A percentile compares a stretch with the other conserved stretches of the same genome.
Evolutionary conservation across 2,113 vertebrate genomes (phyloP).

Genomic region (Macrotus californicus): DNA sequence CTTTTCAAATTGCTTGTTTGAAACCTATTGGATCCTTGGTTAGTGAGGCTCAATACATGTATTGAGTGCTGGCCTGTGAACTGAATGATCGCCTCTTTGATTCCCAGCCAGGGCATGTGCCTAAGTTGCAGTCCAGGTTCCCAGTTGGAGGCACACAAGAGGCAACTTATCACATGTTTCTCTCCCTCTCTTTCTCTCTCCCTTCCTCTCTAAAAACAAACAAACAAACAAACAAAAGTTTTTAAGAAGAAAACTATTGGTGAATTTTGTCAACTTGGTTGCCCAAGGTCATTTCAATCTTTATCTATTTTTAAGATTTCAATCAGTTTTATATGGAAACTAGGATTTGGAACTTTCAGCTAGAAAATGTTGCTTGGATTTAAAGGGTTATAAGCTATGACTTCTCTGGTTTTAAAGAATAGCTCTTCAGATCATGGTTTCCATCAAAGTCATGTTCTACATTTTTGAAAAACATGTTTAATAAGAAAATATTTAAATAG

Average conservation of each 20-base stretch:
- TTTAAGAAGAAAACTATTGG: neutral
- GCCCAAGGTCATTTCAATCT: neutral
- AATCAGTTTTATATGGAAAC: neutral
- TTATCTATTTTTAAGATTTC: neutral
- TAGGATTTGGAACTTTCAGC: neutral
- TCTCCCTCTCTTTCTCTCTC: too few relatives aligned
- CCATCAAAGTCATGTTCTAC: slow-evolving; percentile 38
- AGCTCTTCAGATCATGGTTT: neutral
- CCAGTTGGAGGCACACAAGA: too few relatives aligned
- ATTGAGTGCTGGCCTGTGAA: too few relatives aligned
- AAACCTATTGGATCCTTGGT: neutral
- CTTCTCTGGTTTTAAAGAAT: neutral
- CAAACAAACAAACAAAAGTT: too few relatives aligned
- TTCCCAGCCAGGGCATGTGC: too few relatives aligned
- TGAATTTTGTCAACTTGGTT: neutral
- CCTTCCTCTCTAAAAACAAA: too few relatives aligned
- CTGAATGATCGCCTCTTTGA: too few relatives aligned
- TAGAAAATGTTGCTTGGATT: neutral
- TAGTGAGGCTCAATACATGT: too few relatives aligned
- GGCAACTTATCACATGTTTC: too few relatives aligned
- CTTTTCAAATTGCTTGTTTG: neutral
- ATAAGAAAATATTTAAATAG: slow-evolving; percentile 38
- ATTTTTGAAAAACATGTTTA: slow-evolving; percentile 47
- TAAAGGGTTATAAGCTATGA: slow-evolving; percentile 1
- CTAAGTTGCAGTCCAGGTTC: too few relatives aligned